Conservation (phyloP, 2,113 vertebrate genomes). For the Rhipidura dahli region DNA sequence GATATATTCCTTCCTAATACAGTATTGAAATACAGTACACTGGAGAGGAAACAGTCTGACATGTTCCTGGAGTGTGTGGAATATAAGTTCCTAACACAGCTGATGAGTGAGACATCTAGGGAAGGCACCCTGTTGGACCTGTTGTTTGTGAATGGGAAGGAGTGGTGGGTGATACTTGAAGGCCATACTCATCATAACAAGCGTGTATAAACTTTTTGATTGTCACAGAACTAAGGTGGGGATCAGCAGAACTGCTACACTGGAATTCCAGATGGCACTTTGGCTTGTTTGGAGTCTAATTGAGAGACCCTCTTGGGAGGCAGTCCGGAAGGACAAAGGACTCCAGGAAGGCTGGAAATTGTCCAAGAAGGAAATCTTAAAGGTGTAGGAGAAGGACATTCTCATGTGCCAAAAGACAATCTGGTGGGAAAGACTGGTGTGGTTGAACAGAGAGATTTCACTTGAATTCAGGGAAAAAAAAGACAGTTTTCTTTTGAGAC, state of each 20-base stretch:
- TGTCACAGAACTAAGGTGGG: neutral
- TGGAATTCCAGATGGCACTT: neutral
- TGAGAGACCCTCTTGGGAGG: neutral
- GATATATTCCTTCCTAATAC: neutral
- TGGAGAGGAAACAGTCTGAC: neutral
- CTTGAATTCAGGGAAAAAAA: neutral
- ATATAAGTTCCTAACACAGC: neutral
- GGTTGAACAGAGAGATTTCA: neutral
- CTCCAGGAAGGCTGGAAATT: neutral
- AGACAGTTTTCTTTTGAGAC: neutral
- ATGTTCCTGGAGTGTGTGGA: accelerated
- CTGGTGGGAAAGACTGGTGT: neutral
- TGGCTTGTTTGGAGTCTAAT: neutral
- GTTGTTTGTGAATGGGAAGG: accelerated
- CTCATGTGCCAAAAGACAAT: neutral
- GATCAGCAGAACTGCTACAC: neutral
- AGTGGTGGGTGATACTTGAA: neutral
- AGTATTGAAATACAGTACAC: neutral
- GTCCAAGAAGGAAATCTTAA: neutral
- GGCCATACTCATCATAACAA: neutral
- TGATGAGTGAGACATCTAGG: neutral
- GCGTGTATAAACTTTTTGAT: too few species aligned
- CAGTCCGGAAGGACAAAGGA: neutral
- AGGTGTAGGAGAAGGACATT: neutral
- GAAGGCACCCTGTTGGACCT: neutral